Base-by-base conservation (phyloP, 1,140 invertebrate species). In the Sitophilus oryzae region DNA sequence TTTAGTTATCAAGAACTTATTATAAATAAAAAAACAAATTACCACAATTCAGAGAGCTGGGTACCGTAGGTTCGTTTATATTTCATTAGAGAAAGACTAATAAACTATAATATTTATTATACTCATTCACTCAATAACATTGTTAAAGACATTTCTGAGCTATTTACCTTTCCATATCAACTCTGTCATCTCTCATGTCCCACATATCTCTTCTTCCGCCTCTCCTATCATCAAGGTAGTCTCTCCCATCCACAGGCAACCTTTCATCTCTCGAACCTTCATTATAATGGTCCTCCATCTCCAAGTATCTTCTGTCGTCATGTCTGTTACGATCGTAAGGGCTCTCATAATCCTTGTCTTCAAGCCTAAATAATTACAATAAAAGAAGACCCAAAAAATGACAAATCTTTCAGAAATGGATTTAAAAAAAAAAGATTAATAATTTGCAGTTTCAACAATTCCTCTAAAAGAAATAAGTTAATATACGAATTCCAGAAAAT, bases 271-370 rank as follows among this genome's bases (percentile, higher is more conserved):
- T 51, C 2, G 61, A 48, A 46, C 43, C 57, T 10, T 66, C 65
- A 43, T 62, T 58, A 45, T 67, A 69, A 55, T 66, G 64, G 23
- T 68, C 66, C 16, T 65, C 66, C 3, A 67, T 52, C 20, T 71
- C 69, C 11, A 70, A 35, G 41, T 68, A 69, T n/a, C 64, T 52
- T 9, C 67, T 49, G 34, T 71, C 70, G 5, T 71, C 67, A 15
- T 61, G 59, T 23, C 62, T 41, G 11, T 15, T 52, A 45, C 68
- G 51, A 45, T 70, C 70, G 49, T 66, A 71, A 6, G 68, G 60
- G 54, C 64, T 64, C n/a, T 66, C 64, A 49, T 65, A 71, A 44
- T 60, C 53, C 54, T 69, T 68, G 25, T 71, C 69, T 34, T 69
- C 66, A 8, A 63, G 46, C 47, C 66, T 59, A 34, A 55, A 49